Base-by-base conservation (phyloP, 2,797 vertebrate genomes). In the Furcifer pardalis region DNA sequence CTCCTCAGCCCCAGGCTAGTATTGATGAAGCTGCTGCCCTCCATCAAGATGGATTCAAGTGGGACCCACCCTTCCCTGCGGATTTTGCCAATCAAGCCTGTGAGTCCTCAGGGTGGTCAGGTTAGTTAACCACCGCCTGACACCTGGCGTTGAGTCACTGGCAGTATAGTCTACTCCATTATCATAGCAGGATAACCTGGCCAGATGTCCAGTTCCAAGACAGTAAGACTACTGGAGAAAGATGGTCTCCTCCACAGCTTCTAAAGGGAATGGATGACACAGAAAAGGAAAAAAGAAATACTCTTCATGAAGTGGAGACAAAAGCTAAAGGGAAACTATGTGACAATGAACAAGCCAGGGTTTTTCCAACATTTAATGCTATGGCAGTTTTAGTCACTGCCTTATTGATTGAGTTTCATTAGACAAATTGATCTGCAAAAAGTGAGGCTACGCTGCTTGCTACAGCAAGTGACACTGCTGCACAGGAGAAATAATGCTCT, bases 351-450 rank as follows among this genome's bases (percentile, higher is more conserved):
- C 27, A n/a, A n/a, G n/a, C 49, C 49, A 69, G 75, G 5, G 32
- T 60, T 86, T 91, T 85, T n/a, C n/a, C 37, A 86, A 0, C 65
- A 60, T 85, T 85, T 75, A 72, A 63, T 79, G 59, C 1, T 81
- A 87, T 66, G 59, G 56, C 78, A 66, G n/a, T 88, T 85, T 88
- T 85, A 90, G 84, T 83, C 9, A 15, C 0, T 86, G 62, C 71
- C 66, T 88, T 92, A 65, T 76, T 79, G 65, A 77, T 84, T 90
- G 44, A 3, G 46, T 52, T 91, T 93, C 79, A 87, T 87, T 87
- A 71, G 81, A 90, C 52, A 86, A 91, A 89, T 56, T 84, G 59
- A 83, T 91, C 42, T 75, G 32, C 56, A 84, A 87, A 80, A 68
- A 46, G 35, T 17, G 52, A 82, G 30, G 78, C 2, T 0, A 0